Conservation (phyloP, 2,797 vertebrate species). For the Adrianichthys oophorus region DNA sequence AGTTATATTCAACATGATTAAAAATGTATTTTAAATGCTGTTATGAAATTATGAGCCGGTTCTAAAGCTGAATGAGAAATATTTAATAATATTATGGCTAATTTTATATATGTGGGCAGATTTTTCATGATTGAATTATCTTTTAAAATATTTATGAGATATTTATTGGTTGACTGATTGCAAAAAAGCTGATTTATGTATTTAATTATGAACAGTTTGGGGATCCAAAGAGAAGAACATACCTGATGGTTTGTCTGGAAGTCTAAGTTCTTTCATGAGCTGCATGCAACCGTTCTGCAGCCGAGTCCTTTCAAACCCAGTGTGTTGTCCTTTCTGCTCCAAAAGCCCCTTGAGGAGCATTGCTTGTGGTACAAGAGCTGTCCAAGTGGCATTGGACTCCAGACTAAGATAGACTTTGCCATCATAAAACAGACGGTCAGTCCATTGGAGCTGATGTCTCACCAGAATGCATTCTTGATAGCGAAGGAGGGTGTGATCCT, state of each 20-base stretch:
- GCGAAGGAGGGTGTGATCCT: conserved; percentile 49
- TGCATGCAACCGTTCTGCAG: conserved; percentile 64
- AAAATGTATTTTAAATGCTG: too few relatives aligned
- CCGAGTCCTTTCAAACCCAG: conserved; percentile 23
- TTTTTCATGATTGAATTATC: too few relatives aligned
- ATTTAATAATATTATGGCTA: too few relatives aligned
- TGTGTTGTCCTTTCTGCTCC: conserved; percentile 38
- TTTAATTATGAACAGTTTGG: too few relatives aligned
- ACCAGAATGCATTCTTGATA: conserved; percentile 67
- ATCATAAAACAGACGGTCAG: conserved; percentile 58
- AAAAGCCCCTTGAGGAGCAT: conserved; percentile 41
- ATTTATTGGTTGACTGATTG: too few relatives aligned
- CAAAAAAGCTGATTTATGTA: too few relatives aligned
- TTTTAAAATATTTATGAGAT: too few relatives aligned
- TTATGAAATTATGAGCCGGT: too few relatives aligned
- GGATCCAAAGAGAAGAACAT: neutral
- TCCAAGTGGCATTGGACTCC: conserved; percentile 57
- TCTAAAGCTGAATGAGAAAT: too few relatives aligned
- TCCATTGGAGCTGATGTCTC: conserved; percentile 52
- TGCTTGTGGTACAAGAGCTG: conserved; percentile 42
- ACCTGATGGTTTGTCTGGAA: conserved; percentile 50
- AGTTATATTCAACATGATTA: too few relatives aligned
- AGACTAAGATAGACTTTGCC: conserved; percentile 59
- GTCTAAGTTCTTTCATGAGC: conserved; percentile 52
- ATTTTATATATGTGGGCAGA: too few relatives aligned